phyloP scores from a whole-genome alignment of 2,113 vertebrate species.

The Brachyhypopomus gauderio region DNA sequence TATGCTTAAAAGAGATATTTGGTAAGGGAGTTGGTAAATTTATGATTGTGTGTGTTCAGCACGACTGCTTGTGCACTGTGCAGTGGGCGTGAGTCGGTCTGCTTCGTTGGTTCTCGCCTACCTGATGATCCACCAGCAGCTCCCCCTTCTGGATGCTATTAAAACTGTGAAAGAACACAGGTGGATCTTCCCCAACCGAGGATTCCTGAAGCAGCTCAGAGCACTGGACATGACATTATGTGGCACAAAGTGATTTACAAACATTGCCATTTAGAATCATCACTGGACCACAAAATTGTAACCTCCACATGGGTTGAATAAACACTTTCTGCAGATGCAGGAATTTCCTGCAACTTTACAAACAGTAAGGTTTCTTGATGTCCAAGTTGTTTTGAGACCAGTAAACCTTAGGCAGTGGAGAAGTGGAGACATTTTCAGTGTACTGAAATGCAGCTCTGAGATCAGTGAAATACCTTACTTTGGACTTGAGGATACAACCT shows the following conservation, averaged over 20 bases:
- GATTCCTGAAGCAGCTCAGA: slow-evolving; percentile 77
- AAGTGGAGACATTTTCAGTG: too few relatives aligned
- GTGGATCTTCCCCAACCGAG: slow-evolving; percentile 80
- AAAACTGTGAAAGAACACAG: slow-evolving; percentile 70
- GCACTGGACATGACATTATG: slow-evolving; percentile 61
- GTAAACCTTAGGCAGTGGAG: not conserved
- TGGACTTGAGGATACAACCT: not conserved
- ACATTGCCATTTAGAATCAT: not conserved
- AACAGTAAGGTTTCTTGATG: not conserved
- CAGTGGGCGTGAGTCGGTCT: slow-evolving; percentile 81
- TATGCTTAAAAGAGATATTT: too few relatives aligned
- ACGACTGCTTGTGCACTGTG: slow-evolving; percentile 78
- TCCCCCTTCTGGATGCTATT: slow-evolving; percentile 72
- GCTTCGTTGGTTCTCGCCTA: slow-evolving; percentile 78
- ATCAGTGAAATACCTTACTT: not conserved
- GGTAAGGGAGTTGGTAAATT: slow-evolving; percentile 6
- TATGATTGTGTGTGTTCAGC: slow-evolving; percentile 58
- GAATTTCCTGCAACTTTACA: not conserved
- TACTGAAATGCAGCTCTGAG: too few relatives aligned
- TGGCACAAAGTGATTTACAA: not conserved
- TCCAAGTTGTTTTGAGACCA: not conserved
- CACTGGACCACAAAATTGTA: not conserved
- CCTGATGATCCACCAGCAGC: slow-evolving; percentile 76
- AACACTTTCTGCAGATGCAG: not conserved
- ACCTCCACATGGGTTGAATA: not conserved